Evolutionary conservation across 2,888 invertebrate genomes (phyloP).

Genomic region (Ecliptopera silaceata): DNA sequence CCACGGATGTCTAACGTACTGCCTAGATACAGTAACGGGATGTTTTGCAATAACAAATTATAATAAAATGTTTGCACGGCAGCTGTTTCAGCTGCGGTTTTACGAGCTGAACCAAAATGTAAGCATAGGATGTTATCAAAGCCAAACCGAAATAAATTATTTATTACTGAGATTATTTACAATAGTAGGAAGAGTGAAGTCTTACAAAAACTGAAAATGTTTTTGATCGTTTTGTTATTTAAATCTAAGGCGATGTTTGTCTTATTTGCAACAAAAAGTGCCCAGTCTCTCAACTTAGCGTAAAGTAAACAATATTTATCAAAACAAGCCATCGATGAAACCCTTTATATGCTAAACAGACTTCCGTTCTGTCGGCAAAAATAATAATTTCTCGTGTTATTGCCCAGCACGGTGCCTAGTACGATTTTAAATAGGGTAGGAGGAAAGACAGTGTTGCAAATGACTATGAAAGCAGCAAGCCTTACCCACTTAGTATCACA

Average conservation of each 20-base stretch:
- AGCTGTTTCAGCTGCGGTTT: constrained; percentile 7
- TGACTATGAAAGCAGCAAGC: constrained; percentile 28
- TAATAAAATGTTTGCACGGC: constrained; percentile 17
- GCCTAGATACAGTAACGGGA: constrained; percentile 21
- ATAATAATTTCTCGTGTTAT: constrained; percentile 47
- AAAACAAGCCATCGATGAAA: constrained; percentile 45
- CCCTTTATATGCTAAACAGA: constrained; percentile 59
- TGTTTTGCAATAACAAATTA: constrained; percentile 26
- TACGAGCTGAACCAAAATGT: constrained; percentile 8
- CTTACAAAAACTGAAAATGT: not conserved
- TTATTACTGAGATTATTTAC: no score
- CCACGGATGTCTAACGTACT: constrained; percentile 20
- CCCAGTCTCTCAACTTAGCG: constrained; percentile 13
- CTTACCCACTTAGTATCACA: not conserved
- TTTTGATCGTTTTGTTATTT: constrained; percentile 1
- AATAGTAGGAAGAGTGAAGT: not conserved
- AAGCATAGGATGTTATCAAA: constrained; percentile 11
- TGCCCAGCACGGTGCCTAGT: constrained; percentile 37
- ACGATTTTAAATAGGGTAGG: constrained; percentile 56
- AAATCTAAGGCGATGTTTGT: constrained; percentile 5
- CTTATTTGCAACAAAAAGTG: constrained; percentile 27
- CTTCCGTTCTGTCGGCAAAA: constrained; percentile 50
- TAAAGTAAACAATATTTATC: constrained; percentile 51
- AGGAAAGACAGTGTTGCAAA: constrained; percentile 42
- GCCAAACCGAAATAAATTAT: not conserved